Conservation (phyloP, 2,797 vertebrate species). For the Acanthurus tractus region DNA sequence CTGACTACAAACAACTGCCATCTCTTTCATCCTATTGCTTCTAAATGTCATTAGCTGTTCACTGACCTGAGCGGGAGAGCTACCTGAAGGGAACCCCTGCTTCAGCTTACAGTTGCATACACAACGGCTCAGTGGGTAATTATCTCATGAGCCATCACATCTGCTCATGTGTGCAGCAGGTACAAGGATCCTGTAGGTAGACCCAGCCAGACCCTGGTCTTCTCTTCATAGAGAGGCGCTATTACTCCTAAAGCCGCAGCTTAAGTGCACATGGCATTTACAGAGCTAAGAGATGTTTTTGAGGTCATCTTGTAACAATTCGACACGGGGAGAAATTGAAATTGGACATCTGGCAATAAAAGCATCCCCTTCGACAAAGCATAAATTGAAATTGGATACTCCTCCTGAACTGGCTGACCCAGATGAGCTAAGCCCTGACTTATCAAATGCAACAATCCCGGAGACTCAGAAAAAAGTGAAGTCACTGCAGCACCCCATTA, state of each 20-base stretch:
- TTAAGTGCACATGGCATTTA: constrained; percentile 55
- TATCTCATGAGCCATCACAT: constrained; percentile 76
- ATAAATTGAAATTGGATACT: constrained; percentile 47
- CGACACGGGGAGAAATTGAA: constrained; percentile 43
- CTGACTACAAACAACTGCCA: constrained; percentile 78
- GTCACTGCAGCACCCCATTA: constrained; percentile 55
- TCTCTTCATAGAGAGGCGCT: constrained; percentile 39
- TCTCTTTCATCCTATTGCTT: constrained; percentile 79
- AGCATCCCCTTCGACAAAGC: constrained; percentile 50
- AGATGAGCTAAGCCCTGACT: constrained; percentile 45
- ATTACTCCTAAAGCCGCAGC: constrained; percentile 43
- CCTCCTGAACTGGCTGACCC: constrained; percentile 44
- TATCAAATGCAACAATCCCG: constrained; percentile 55
- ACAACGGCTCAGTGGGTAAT: constrained; percentile 77
- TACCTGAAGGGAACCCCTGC: constrained; percentile 79
- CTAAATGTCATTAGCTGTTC: constrained; percentile 83
- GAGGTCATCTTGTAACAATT: constrained; percentile 63
- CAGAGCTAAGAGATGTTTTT: constrained; percentile 50
- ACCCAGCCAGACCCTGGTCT: constrained; percentile 43
- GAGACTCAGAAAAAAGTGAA: constrained; percentile 28
- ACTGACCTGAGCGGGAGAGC: constrained; percentile 74
- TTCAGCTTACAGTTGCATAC: constrained; percentile 70
- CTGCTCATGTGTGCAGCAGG: constrained; percentile 72
- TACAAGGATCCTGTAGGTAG: constrained; percentile 62
- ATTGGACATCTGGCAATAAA: constrained; percentile 54